Percentiles rank a stretch among this genome's conserved stretches.
Conservation (phyloP, 2,888 invertebrate genomes). For the Alviniconcha strummeri region DNA sequence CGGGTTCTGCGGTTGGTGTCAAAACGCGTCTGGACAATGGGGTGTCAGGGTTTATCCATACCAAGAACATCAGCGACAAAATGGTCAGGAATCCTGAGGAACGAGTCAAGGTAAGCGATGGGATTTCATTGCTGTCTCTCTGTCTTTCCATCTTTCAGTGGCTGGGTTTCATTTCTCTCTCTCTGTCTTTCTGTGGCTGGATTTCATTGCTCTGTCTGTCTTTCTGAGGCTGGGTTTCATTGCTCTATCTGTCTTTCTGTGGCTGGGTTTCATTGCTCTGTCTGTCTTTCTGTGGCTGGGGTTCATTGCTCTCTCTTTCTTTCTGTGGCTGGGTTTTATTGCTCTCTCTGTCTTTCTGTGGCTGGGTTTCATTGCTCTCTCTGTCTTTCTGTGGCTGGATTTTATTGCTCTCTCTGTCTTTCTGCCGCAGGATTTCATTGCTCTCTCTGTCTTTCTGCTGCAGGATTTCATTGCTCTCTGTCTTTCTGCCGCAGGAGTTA, state of each 20-base stretch:
- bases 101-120: conserved; percentile 83
- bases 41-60: conserved; percentile 90
- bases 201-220: too few species aligned
- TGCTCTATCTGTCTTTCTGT: background rate
- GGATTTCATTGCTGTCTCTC: background rate
- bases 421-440: background rate
- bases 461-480: background rate
- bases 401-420: too few species aligned
- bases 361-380: too few species aligned
- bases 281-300: background rate
- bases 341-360: too few species aligned
- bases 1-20: conserved; percentile 95
- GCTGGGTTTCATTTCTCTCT: background rate
- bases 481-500: too few species aligned
- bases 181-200: background rate
- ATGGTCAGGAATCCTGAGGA: conserved; percentile 95
- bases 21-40: conserved; percentile 93
- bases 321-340: background rate
- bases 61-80: conserved; percentile 94
- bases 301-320: background rate
- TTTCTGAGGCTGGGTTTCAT: too few species aligned
- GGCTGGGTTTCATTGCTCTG: background rate
- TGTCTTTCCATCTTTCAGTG: background rate
- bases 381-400: too few species aligned
- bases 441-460: background rate